Evolutionary conservation across 30 jellyfish, hydroid and myxozoan genomes (phyloP), one percentile per base, ranked within the genome.

Genomic region (Aurelia sp.): DNA sequence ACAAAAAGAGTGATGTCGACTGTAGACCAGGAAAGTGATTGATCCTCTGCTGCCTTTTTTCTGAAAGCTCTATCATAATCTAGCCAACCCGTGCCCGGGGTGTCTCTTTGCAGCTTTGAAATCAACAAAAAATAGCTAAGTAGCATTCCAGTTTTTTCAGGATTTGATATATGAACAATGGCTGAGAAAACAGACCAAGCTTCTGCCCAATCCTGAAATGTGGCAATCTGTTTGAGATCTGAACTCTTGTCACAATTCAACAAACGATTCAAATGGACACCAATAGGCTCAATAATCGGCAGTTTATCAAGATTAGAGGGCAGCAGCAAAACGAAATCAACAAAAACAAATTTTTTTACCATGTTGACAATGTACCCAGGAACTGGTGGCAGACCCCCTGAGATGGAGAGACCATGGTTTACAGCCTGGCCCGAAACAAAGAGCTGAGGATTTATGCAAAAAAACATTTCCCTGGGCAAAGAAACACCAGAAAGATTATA

Each of bases 161-260:
- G 35, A 27, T 6, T 11, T 4, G n/a, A 21, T 21, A 10, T 22
- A 8, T 58, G 27, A 19, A 70, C 87, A 58, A 21, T 38, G 77
- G 48, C 68, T 10, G 20, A 30, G 12, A 15, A 51, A 50, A 74
- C 70, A 1, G 52, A 51, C 85, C 72, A 52, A 4, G 81, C 90
- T 40, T 80, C 90, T 21, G 74, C 74, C 90, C 81, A 80, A 27
- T 80, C 90, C 16, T 9, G 58, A 65, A 80, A 80, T 16, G 72
- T 8, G 51, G 75, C 63, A 13, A 80, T 67, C 4, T 33, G 81
- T 12, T n/a, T 13, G 7, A 33, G n/a, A 38, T 80, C 81, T 1
- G 62, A 30, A 4, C 4, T 35, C 44, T 35, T 35, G 44, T 35
- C 44, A 35, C 44, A 35, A 2, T 58, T 55, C 22, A 57, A 13